Evolutionary conservation across 2,888 invertebrate genomes (phyloP).

Genomic region (Brenthis daphne): DNA sequence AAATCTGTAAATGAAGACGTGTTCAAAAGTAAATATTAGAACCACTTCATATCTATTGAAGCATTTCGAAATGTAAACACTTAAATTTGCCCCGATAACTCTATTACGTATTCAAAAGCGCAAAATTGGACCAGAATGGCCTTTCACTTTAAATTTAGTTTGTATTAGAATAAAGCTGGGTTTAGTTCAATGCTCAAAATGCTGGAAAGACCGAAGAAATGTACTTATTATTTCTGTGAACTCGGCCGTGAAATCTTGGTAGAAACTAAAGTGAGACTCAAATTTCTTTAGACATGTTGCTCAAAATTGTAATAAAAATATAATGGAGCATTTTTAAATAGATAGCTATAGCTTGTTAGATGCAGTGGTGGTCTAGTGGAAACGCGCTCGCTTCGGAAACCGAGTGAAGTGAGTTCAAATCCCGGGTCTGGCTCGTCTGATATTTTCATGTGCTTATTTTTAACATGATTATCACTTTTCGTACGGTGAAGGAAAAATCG

Average conservation of each 20-base stretch:
- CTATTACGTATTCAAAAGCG: conserved; percentile 7
- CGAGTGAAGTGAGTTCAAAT: too few species aligned
- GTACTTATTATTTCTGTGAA: conserved; percentile 16
- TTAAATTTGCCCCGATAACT: not conserved
- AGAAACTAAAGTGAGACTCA: not conserved
- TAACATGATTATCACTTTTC: too few species aligned
- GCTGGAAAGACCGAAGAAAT: not conserved
- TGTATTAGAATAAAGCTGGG: conserved; percentile 6
- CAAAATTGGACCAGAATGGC: conserved; percentile 2
- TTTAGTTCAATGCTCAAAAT: not conserved
- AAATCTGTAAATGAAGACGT: not conserved
- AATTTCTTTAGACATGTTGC: not conserved
- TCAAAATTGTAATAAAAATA: too few species aligned
- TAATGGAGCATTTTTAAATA: too few species aligned
- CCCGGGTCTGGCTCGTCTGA: too few species aligned
- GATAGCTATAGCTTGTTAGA: too few species aligned
- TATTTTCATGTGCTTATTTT: too few species aligned
- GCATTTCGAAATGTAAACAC: conserved; percentile 2
- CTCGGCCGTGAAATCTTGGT: conserved; percentile 13
- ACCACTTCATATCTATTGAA: not conserved
- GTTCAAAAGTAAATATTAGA: not conserved
- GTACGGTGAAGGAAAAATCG: too few species aligned
- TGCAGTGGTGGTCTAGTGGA: too few species aligned
- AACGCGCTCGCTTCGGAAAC: too few species aligned
- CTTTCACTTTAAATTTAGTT: not conserved